Percentiles rank a stretch among this genome's conserved stretches.
phyloP scores from a whole-genome alignment of 92 coral and sea anemone species.

The Parazoanthus atlanticus region DNA sequence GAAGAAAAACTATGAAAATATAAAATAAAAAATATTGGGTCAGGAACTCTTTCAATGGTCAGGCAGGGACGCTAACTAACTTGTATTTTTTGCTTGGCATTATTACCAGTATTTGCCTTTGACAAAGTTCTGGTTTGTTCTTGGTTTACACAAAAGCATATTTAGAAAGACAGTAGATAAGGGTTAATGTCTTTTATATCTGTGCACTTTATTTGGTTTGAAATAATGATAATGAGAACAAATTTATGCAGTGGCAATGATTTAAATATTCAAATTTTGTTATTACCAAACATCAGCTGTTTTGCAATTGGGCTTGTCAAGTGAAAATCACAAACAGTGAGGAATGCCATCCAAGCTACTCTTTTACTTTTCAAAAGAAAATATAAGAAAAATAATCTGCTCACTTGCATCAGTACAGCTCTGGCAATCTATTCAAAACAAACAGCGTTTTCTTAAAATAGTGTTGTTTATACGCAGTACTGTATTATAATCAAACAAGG shows the following conservation, averaged over 20 bases:
- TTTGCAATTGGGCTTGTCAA: constrained; percentile 1
- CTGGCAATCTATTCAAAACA: neutral
- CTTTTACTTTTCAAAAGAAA: neutral
- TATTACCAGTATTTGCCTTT: no score
- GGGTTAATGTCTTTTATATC: neutral
- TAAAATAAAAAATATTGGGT: no score
- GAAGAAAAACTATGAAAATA: no score
- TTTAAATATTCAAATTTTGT: constrained; percentile 10
- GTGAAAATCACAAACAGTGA: neutral
- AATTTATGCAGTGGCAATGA: constrained; percentile 22
- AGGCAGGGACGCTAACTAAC: no score
- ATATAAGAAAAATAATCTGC: neutral
- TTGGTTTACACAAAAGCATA: neutral
- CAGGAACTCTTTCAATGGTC: no score
- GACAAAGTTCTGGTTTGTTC: neutral
- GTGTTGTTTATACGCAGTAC: neutral
- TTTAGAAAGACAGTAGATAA: neutral
- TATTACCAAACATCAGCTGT: constrained; percentile 37
- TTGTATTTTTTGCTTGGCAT: no score
- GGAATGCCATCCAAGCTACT: neutral
- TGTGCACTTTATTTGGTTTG: neutral
- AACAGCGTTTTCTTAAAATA: neutral
- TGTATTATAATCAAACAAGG: neutral
- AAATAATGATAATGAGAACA: neutral
- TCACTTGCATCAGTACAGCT: neutral